Evolutionary conservation across 2,797 vertebrate species (phyloP).

Genomic region (Platyrinchus mystaceus): DNA sequence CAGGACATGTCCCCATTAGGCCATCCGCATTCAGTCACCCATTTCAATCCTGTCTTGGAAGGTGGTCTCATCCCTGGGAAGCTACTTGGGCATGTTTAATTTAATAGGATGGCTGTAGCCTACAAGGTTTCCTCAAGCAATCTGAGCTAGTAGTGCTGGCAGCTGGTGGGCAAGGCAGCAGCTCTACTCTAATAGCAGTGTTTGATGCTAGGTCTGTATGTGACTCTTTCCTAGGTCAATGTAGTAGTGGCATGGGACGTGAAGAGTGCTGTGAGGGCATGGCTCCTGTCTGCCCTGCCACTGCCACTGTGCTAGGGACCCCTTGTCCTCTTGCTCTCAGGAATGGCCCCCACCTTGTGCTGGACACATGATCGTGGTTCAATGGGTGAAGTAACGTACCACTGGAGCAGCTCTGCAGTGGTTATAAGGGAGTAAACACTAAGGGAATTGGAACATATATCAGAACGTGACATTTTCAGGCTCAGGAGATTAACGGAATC

Average conservation of each 20-base stretch:
- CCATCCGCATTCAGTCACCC: not conserved
- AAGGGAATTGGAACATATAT: not conserved
- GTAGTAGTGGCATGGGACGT: not conserved
- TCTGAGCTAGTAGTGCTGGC: not conserved
- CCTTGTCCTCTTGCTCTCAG: not conserved
- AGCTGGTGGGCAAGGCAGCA: not conserved
- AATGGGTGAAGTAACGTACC: rapidly evolving
- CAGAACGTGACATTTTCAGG: not conserved
- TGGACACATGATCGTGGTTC: rapidly evolving
- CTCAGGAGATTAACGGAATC: not conserved
- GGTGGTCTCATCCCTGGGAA: not conserved
- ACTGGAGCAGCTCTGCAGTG: not conserved
- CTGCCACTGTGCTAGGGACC: rapidly evolving
- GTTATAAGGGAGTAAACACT: not conserved
- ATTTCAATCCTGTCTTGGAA: not conserved
- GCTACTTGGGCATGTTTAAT: not conserved
- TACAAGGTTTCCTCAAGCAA: not conserved
- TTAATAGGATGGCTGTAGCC: not conserved
- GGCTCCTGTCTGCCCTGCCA: not conserved
- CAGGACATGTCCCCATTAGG: not conserved
- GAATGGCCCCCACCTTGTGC: not conserved
- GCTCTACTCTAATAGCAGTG: rapidly evolving
- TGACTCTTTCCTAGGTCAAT: not conserved
- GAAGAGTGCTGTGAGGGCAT: not conserved
- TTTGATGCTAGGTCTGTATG: not conserved